Conservation (phyloP, 2,797 vertebrate species). For the Crax fasciolata region DNA sequence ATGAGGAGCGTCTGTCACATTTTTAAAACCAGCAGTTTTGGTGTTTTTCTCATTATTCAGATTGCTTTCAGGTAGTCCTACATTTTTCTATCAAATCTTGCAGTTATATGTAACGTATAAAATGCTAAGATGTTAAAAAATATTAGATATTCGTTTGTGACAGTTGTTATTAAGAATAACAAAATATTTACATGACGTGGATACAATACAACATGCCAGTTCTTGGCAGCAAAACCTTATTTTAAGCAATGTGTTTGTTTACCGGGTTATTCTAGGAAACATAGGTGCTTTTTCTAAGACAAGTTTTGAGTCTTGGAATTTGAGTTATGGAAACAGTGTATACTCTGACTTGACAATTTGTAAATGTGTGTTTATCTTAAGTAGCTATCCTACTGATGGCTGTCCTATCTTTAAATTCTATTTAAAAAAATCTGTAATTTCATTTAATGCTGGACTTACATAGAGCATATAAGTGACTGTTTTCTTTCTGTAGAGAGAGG, state of each 20-base stretch:
- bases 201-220: not conserved
- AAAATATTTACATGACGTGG: not conserved
- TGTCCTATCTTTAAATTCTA: not conserved
- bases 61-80: not conserved
- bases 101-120: not conserved
- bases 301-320: not conserved
- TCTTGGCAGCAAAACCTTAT: not conserved
- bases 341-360: not conserved
- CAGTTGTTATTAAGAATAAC: not conserved
- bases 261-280: not conserved
- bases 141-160: not conserved
- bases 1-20: slow-evolving; percentile 19
- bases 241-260: not conserved
- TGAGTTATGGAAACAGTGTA: not conserved
- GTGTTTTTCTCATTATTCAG: slow-evolving; percentile 46
- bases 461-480: not conserved
- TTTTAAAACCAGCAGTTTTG: slow-evolving; percentile 7
- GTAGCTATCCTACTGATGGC: not conserved
- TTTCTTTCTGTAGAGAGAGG: not conserved
- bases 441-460: not conserved
- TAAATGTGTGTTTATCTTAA: not conserved
- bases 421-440: not conserved
- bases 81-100: not conserved
- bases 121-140: not conserved
- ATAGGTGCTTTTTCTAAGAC: not conserved